Evolutionary conservation across 2,888 invertebrate species (phyloP).

Genomic region (Meliscaeva auricollis): DNA sequence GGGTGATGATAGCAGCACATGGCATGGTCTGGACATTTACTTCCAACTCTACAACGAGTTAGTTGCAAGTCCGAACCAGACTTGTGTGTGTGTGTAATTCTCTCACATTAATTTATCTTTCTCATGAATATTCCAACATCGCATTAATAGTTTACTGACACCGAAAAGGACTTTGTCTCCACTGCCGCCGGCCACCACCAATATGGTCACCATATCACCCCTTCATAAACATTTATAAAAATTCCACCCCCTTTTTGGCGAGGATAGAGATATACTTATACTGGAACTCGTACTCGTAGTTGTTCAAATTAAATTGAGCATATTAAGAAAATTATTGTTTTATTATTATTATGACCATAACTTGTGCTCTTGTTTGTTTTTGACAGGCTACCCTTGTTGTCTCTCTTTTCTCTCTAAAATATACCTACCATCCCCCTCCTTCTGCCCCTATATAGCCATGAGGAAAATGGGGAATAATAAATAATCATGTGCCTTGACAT

Average conservation of each 20-base stretch:
- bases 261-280: constrained; percentile 13
- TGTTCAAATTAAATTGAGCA: constrained; percentile 70
- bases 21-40: constrained; percentile 50
- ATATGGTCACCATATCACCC: not conserved
- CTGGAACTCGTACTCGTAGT: too few relatives aligned
- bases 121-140: constrained; percentile 71
- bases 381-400: constrained; percentile 27
- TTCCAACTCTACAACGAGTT: not conserved
- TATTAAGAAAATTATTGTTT: constrained; percentile 67
- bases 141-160: constrained; percentile 75
- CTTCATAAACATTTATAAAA: not conserved
- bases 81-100: constrained; percentile 66
- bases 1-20: constrained; percentile 19
- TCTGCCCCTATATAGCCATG: not conserved
- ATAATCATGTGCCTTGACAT: constrained; percentile 60
- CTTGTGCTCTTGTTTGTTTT: constrained; percentile 49
- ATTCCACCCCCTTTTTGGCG: not conserved
- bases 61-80: constrained; percentile 40
- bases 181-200: not conserved
- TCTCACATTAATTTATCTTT: constrained; percentile 75
- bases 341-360: constrained; percentile 62
- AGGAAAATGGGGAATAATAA: constrained; percentile 41
- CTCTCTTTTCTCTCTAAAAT: not conserved
- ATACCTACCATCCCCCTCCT: too few relatives aligned
- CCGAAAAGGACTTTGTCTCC: constrained; percentile 66